These are phyloP conservation scores for Anagyrus pseudococci DNA, from an alignment of 2,888 invertebrate genomes.

Conservation along the genomic window DNA sequence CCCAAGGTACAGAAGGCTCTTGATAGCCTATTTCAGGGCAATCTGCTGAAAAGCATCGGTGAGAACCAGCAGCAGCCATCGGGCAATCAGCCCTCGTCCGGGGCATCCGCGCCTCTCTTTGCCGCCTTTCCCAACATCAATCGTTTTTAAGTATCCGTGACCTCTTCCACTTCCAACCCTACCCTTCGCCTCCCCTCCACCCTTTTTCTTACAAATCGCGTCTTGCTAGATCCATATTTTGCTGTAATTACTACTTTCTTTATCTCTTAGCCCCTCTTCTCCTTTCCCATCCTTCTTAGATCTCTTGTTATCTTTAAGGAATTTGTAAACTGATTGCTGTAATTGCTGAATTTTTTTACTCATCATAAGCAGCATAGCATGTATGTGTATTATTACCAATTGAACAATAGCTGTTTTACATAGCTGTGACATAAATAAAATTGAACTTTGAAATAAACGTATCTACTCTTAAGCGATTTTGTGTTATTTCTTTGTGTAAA, in stretches of 20 bases:
- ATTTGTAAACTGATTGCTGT: too few relatives aligned
- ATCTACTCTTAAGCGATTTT: slow-evolving; percentile 19
- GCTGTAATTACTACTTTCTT: too few relatives aligned
- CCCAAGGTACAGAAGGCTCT: slow-evolving; percentile 81
- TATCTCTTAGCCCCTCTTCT: too few relatives aligned
- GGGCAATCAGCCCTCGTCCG: slow-evolving; percentile 50
- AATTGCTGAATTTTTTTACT: slow-evolving; percentile 26
- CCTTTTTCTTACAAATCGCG: too few relatives aligned
- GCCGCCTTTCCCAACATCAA: slow-evolving; percentile 59
- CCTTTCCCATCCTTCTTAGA: not conserved
- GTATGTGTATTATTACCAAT: not conserved
- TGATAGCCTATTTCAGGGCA: slow-evolving; percentile 72
- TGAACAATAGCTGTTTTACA: not conserved
- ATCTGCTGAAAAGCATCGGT: slow-evolving; percentile 65
- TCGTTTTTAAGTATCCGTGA: slow-evolving; percentile 57
- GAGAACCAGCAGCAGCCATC: not conserved
- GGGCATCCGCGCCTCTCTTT: slow-evolving; percentile 52
- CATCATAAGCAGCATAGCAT: too few relatives aligned
- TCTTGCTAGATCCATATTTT: too few relatives aligned
- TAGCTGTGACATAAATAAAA: slow-evolving; percentile 32
- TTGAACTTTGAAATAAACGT: slow-evolving; percentile 37
- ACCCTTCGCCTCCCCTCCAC: too few relatives aligned
- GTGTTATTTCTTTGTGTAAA: slow-evolving; percentile 16
- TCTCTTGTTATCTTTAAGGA: too few relatives aligned
- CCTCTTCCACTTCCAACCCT: too few relatives aligned